These are phyloP conservation scores for Harlomillsia oculata DNA, from an alignment of 1,140 invertebrate species.

Conservation along the genomic window DNA sequence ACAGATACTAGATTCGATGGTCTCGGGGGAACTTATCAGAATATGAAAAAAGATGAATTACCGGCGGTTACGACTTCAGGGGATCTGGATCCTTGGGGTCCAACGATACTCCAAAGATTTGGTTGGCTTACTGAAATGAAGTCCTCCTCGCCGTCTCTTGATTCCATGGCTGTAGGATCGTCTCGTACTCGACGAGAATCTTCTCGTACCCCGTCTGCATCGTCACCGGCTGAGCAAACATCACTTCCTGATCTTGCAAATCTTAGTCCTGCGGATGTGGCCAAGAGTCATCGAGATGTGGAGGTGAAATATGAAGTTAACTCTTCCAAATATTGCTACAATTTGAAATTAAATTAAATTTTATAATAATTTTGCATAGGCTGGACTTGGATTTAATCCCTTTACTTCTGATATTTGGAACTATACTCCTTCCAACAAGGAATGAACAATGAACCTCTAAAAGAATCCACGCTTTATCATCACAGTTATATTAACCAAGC, in stretches of 20 bases:
- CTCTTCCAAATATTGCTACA: background rate
- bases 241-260: background rate
- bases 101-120: too few relatives aligned
- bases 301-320: conserved; percentile 19
- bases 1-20: too few relatives aligned
- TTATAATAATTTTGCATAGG: conserved; percentile 14
- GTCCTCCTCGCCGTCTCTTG: too few relatives aligned
- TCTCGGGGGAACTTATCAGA: too few relatives aligned
- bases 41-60: too few relatives aligned
- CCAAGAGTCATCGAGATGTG: conserved; percentile 33
- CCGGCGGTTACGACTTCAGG: too few relatives aligned
- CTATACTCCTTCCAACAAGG: conserved; percentile 11
- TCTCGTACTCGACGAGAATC: conserved; percentile 2
- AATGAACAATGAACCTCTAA: background rate
- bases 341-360: background rate
- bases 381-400: conserved; percentile 35
- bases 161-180: conserved; percentile 8
- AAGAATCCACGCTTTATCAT: background rate
- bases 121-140: too few relatives aligned
- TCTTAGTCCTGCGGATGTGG: conserved; percentile 9
- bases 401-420: conserved; percentile 32
- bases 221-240: background rate
- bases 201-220: background rate
- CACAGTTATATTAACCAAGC: background rate
- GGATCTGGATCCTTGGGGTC: too few relatives aligned